Conservation (phyloP, 2,888 invertebrate species). For the Ecliptopera silaceata region DNA sequence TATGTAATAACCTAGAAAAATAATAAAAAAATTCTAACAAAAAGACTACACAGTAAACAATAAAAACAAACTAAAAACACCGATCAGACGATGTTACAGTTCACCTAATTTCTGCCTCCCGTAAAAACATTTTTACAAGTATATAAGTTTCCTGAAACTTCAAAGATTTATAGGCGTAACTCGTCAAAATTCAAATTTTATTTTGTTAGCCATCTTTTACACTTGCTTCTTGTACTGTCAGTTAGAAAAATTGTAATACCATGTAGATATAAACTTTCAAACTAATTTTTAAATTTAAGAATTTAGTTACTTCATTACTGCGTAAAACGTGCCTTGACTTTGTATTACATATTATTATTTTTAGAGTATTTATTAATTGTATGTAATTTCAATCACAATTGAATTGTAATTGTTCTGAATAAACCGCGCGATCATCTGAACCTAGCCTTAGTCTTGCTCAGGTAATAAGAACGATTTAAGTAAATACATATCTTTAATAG, state of each 20-base stretch:
- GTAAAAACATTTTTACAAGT: conserved; percentile 22
- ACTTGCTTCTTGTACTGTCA: conserved; percentile 25
- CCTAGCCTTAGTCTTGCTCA: no score
- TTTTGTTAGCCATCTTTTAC: conserved; percentile 33
- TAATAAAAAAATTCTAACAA: neutral
- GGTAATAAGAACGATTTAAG: no score
- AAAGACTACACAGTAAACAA: conserved; percentile 1
- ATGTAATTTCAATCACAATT: no score
- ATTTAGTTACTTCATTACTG: no score
- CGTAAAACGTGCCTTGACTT: no score
- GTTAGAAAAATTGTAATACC: neutral
- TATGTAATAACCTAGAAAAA: neutral
- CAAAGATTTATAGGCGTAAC: conserved; percentile 24
- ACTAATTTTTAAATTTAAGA: no score
- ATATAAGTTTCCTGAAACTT: conserved; percentile 18
- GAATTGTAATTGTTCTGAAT: no score
- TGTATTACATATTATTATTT: no score
- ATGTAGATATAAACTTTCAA: no score
- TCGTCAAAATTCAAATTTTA: conserved; percentile 36
- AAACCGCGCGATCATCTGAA: no score
- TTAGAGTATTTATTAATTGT: no score
- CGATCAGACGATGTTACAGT: neutral
- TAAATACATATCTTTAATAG: no score
- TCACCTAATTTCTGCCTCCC: conserved; percentile 3
- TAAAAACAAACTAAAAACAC: neutral